phyloP scores from a whole-genome alignment of 1,140 invertebrate species.

The Acyrthosiphon pisum region DNA sequence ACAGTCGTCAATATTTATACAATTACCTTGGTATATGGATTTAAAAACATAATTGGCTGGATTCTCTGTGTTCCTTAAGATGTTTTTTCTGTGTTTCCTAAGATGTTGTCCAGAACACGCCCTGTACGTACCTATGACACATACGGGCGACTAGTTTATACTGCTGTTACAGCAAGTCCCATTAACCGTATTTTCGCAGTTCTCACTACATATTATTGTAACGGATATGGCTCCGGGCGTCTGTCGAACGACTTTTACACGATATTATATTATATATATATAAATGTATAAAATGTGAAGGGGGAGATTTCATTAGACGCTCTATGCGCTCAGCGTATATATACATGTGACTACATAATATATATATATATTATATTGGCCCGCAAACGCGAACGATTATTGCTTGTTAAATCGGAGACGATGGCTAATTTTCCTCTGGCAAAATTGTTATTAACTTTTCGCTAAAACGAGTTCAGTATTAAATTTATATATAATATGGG shows the following conservation, averaged over 20 bases:
- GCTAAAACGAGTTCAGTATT: constrained; percentile 24
- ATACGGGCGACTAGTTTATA: neutral
- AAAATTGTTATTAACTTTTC: constrained; percentile 49
- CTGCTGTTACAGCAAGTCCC: neutral
- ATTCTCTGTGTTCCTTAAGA: neutral
- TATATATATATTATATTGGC: neutral
- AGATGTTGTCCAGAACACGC: neutral
- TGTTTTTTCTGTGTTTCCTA: neutral
- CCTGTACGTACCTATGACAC: neutral
- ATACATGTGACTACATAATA: too few relatives aligned
- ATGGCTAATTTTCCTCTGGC: constrained; percentile 54
- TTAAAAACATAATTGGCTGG: neutral
- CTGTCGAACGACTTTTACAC: neutral
- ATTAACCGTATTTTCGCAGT: neutral
- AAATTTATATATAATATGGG: constrained; percentile 19
- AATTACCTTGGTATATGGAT: neutral
- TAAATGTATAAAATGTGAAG: neutral
- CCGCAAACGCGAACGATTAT: constrained; percentile 40
- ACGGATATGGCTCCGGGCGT: neutral
- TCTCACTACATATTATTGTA: neutral
- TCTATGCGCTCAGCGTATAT: neutral
- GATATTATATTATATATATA: constrained; percentile 1
- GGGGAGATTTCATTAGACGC: constrained; percentile 37
- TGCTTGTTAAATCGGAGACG: constrained; percentile 24
- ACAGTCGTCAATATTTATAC: neutral